These are phyloP conservation scores for Drosophila sp. DNA, from an alignment of 1,140 invertebrate genomes.

Conservation along the genomic window DNA sequence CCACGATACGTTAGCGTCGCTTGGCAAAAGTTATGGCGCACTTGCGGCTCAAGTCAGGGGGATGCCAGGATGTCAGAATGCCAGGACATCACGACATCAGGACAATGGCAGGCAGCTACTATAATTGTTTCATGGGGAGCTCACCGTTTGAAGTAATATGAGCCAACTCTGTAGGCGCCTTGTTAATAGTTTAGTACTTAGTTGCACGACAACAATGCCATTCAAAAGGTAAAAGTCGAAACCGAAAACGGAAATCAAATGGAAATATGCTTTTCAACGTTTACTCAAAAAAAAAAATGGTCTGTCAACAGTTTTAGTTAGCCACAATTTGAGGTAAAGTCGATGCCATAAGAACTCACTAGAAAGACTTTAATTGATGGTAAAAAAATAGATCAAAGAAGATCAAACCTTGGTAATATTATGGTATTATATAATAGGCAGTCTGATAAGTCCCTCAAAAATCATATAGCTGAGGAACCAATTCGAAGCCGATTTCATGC, in stretches of 20 bases:
- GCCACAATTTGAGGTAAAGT: too few species aligned
- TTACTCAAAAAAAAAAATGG: too few species aligned
- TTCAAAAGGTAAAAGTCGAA: background rate
- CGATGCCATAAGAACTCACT: too few species aligned
- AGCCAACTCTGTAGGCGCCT: background rate
- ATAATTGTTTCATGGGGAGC: slow-evolving; percentile 6
- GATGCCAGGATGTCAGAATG: slow-evolving; percentile 12
- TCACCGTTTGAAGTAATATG: background rate
- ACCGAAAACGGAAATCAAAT: background rate
- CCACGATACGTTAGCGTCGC: slow-evolving; percentile 29
- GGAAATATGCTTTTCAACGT: background rate
- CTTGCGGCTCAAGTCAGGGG: slow-evolving; percentile 12
- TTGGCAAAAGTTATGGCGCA: slow-evolving; percentile 47
- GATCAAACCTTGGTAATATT: too few species aligned
- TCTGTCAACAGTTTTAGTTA: too few species aligned
- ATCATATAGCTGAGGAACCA: too few species aligned
- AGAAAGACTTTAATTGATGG: too few species aligned
- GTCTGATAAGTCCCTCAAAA: too few species aligned
- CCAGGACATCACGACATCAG: slow-evolving; percentile 11
- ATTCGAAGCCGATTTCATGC: too few species aligned
- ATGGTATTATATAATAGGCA: too few species aligned
- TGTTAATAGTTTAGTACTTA: background rate
- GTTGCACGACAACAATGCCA: background rate
- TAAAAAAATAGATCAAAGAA: too few species aligned
- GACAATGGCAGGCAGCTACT: slow-evolving; percentile 5